Evolutionary conservation across 2,888 invertebrate genomes (phyloP), one percentile per base, ranked within the genome.

Genomic region (Lasius fuliginosus): DNA sequence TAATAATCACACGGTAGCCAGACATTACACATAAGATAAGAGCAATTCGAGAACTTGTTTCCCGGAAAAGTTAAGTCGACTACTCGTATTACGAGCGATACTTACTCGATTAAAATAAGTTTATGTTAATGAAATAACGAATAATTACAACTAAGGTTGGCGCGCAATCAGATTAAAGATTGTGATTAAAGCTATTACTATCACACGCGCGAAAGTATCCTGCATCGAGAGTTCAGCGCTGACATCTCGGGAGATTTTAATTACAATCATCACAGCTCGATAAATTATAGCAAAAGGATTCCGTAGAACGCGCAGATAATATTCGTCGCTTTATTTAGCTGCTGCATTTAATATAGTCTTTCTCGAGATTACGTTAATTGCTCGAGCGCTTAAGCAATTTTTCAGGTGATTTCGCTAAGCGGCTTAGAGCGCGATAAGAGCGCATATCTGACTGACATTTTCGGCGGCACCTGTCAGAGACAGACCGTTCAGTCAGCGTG

Each of bases 401-500:
- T 79, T 68, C 64, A 64, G 9, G 18, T 46, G 53, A 49, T 71
- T 81, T 84, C 46, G 46, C 67, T 86, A 87, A 90, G 87, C 86
- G 83, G 67, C 68, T 89, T 87, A 87, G 64, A 46, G 49, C 62
- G 62, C 74, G 87, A 90, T 86, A 88, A 87, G 27, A 76, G 67
- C 53, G 49, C 46, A 36, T 53, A n/a, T 71, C 64, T 71, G 60
- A 65, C 58, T 82, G 81, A 77, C 81, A 67, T 87, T 88, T 84
- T 84, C 67, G 75, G 68, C 69, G 82, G 42, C 88, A 88, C 86
- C 86, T 87, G 90, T 89, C 89, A 36, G 65, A 30, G 46, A 60
- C 33, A 71, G 74, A 46, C 60, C 56, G 58, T 49, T 68, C 64
- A 76, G 85, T 85, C 85, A 84, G 84, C n/a, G 86, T 85, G 88